These are phyloP conservation scores for Lophotriccus pileatus DNA, from an alignment of 2,797 vertebrate species.

Conservation along the genomic window DNA sequence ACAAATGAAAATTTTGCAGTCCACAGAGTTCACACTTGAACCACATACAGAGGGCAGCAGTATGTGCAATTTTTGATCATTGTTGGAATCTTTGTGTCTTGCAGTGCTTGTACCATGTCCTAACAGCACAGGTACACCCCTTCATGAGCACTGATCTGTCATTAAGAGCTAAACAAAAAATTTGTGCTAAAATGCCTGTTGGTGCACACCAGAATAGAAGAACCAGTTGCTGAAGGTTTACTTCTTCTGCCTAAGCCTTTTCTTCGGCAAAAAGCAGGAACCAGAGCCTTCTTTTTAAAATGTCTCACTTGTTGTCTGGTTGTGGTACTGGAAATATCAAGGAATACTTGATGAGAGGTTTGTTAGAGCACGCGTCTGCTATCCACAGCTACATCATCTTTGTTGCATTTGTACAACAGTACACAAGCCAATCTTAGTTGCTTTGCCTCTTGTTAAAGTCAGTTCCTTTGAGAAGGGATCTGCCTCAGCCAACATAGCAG, in stretches of 20 bases:
- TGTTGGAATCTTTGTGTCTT: not conserved
- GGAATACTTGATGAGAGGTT: not conserved
- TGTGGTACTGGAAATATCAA: not conserved
- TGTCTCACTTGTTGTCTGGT: not conserved
- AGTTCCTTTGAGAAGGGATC: not conserved
- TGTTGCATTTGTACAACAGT: accelerated
- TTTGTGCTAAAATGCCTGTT: not conserved
- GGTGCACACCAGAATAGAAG: not conserved
- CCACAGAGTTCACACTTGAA: not conserved
- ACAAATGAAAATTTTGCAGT: not conserved
- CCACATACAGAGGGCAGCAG: not conserved
- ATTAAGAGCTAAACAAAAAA: not conserved
- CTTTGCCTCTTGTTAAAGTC: not conserved
- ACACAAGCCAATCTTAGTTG: not conserved
- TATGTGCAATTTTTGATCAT: not conserved
- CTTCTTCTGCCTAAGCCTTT: not conserved
- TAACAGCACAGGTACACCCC: not conserved
- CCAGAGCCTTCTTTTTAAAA: not conserved
- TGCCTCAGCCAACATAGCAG: accelerated
- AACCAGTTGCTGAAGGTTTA: not conserved
- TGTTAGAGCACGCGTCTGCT: not conserved
- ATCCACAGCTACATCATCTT: not conserved
- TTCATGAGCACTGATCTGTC: not conserved
- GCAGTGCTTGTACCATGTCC: not conserved
- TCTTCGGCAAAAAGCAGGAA: not conserved